Evolutionary conservation across 2,113 vertebrate genomes (phyloP), one percentile per base, ranked within the genome.

Genomic region (Zootoca vivipara): DNA sequence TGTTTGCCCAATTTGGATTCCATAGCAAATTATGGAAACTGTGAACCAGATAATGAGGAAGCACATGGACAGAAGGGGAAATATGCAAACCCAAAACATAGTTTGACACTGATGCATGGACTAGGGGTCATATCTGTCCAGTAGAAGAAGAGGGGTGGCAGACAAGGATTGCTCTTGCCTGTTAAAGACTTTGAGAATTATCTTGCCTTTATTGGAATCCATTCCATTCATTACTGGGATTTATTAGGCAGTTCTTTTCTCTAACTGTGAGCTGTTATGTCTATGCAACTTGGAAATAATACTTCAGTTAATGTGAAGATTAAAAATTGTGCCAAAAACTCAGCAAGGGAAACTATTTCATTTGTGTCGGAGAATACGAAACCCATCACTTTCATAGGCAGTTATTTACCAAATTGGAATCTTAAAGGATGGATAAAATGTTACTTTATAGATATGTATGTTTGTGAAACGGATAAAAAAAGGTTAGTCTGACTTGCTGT

Each of bases 381-480:
- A 24, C 81, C 30, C 92, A 69, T 93, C 91, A 91, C 94, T 89
- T 88, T 75, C 72, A 89, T 93, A 84, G 38, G 56, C 93, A 91
- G 86, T 93, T 96, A 95, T 96, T 87, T 95, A 93, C 18, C 94
- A 90, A 96, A 96, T 92, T 83, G 90, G 83, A 95, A 91, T 70
- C 79, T 89, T 91, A 89, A 94, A 94, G 95, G 92, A 94, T 96
- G 96, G 96, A 96, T 96, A 96, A 95, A 95, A 95, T 94, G 93
- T 95, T 96, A 96, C 40, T 97, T 94, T 95, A 93, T 96, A 93
- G 93, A 92, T 89, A 88, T 89, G 88, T 95, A 87, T 95, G 95
- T 94, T 95, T 94, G 91, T 91, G 93, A 90, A 96, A 89, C 94
- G 96, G 93, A 97, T 94, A 95, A 96, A 97, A 97, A 96, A 96